A percentile compares a stretch with the other conserved stretches of the same genome.
Evolutionary conservation across 2,113 vertebrate species (phyloP).

Genomic region (Pseudolaguvia tuberculata): DNA sequence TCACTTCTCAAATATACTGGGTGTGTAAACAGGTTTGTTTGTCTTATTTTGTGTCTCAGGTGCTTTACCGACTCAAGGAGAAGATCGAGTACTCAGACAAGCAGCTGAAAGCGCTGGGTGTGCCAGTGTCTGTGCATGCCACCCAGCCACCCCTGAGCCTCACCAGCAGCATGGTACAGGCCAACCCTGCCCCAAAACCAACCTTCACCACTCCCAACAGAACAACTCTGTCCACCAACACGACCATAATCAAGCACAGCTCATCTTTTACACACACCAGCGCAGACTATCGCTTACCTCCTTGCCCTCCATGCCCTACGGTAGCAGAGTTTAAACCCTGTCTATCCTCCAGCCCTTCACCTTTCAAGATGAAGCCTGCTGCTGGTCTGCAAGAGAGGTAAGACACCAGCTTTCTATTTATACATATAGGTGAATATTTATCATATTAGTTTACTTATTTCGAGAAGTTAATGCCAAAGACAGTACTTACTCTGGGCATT

Average conservation of each 20-base stretch:
- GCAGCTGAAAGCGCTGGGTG: slow-evolving; percentile 79
- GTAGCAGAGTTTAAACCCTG: slow-evolving; percentile 72
- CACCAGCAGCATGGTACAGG: slow-evolving; percentile 84
- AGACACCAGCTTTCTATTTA: slow-evolving; percentile 16
- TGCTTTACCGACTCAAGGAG: slow-evolving; percentile 88
- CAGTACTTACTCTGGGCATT: too few relatives aligned
- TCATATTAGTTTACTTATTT: too few relatives aligned
- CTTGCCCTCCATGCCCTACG: not conserved
- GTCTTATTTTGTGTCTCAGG: slow-evolving; percentile 61
- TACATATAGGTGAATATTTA: not conserved
- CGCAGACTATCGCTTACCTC: too few relatives aligned
- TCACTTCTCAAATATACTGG: too few relatives aligned
- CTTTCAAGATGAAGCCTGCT: slow-evolving; percentile 94
- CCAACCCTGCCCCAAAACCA: slow-evolving; percentile 67
- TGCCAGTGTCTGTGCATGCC: slow-evolving; percentile 60
- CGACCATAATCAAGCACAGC: slow-evolving; percentile 20
- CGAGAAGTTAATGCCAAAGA: too few relatives aligned
- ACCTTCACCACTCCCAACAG: slow-evolving; percentile 48
- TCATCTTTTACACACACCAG: slow-evolving; percentile 59
- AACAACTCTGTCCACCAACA: slow-evolving; percentile 31
- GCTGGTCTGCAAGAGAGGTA: slow-evolving; percentile 90
- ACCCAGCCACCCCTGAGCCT: slow-evolving; percentile 59
- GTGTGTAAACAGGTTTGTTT: too few relatives aligned
- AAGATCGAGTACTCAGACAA: slow-evolving; percentile 79
- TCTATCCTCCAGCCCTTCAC: slow-evolving; percentile 75